Conservation (phyloP, 2,888 invertebrate species). For the Amphipoea lucens region DNA sequence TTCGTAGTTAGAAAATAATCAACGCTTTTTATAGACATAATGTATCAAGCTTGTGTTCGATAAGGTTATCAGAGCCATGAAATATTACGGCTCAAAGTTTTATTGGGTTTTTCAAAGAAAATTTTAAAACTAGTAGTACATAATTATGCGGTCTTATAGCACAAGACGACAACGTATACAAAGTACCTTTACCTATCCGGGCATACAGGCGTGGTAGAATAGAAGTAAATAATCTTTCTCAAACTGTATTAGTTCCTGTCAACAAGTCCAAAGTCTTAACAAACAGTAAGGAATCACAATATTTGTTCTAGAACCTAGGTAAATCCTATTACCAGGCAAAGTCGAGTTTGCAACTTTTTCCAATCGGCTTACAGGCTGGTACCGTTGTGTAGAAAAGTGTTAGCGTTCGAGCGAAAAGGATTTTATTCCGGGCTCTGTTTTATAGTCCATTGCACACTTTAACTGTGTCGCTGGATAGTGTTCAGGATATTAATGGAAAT, state of each 20-base stretch:
- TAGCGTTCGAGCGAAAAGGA: conserved; percentile 35
- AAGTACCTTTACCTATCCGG: background rate
- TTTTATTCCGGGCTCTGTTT: conserved; percentile 37
- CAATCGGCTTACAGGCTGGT: conserved; percentile 78
- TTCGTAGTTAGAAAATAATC: conserved; percentile 2
- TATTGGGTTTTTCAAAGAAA: too few relatives aligned
- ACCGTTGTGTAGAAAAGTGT: conserved; percentile 56
- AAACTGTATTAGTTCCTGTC: background rate
- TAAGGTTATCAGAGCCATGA: too few relatives aligned
- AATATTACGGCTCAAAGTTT: too few relatives aligned
- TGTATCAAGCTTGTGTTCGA: too few relatives aligned
- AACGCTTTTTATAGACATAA: background rate
- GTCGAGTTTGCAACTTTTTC: conserved; percentile 78
- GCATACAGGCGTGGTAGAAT: background rate
- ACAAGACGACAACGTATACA: background rate
- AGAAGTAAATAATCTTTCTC: background rate
- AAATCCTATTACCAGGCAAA: conserved; percentile 77
- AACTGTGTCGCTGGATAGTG: conserved; percentile 31
- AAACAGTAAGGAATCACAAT: conserved; percentile 59
- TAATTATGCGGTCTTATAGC: background rate
- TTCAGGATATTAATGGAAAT: conserved; percentile 26
- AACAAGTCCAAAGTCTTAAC: background rate
- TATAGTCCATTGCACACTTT: conserved; percentile 33
- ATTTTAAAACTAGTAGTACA: too few relatives aligned
- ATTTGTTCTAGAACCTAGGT: conserved; percentile 64